A percentile compares a stretch with the other conserved stretches of the same genome.
These are phyloP conservation scores for Rana temporaria DNA, from an alignment of 2,113 vertebrate species.

Conservation along the genomic window DNA sequence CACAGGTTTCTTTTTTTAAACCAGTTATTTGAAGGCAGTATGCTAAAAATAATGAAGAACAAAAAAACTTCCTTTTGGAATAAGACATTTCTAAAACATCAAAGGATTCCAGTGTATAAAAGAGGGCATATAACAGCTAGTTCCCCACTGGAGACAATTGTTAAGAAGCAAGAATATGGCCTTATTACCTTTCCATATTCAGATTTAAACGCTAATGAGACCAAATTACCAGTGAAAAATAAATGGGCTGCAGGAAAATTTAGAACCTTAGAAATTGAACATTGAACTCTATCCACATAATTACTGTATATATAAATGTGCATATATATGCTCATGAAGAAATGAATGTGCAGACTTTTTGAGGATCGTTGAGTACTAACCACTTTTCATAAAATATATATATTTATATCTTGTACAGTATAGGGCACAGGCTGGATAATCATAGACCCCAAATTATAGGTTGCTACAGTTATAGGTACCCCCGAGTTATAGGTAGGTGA, in stretches of 20 bases:
- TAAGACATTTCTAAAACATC: neutral
- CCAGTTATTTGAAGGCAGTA: neutral
- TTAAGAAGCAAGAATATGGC: conserved; percentile 9
- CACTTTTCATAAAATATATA: no score
- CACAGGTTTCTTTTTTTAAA: neutral
- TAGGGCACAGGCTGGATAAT: no score
- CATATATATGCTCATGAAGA: no score
- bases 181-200: conserved; percentile 28
- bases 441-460: no score
- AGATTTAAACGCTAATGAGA: conserved; percentile 33
- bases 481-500: no score
- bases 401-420: no score
- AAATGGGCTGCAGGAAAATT: conserved; percentile 14
- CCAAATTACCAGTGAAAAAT: conserved; percentile 5
- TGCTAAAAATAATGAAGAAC: neutral
- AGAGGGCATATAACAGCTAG: neutral
- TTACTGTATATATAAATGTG: no score
- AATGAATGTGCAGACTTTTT: no score
- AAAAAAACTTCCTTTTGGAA: conserved; percentile 7
- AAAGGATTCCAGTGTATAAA: conserved; percentile 2
- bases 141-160: conserved; percentile 3
- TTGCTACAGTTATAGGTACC: no score
- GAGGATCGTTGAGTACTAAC: no score
- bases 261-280: neutral
- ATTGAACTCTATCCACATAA: no score